These are phyloP conservation scores for Dendrolimus kikuchii DNA, from an alignment of 1,140 invertebrate genomes.

Conservation along the genomic window DNA sequence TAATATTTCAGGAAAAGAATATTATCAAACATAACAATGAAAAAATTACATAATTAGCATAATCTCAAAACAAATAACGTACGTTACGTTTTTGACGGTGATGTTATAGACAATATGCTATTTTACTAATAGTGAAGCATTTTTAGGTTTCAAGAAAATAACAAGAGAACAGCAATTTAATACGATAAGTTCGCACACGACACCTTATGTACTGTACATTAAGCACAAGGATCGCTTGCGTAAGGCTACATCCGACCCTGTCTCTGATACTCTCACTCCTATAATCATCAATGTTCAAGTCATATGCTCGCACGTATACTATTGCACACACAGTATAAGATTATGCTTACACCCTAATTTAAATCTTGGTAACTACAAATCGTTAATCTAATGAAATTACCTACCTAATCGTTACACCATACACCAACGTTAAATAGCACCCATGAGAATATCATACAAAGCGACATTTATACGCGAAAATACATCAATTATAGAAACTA, in stretches of 20 bases:
- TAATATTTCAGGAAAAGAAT: slow-evolving; percentile 42
- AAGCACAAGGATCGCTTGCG: slow-evolving; percentile 12
- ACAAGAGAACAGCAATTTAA: slow-evolving; percentile 7
- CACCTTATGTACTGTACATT: slow-evolving; percentile 21
- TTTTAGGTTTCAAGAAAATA: slow-evolving; percentile 3
- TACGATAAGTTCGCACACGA: slow-evolving; percentile 13
- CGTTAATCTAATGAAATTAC: slow-evolving; percentile 32
- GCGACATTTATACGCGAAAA: slow-evolving; percentile 38
- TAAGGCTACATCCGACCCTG: slow-evolving; percentile 40
- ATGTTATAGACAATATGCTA: slow-evolving; percentile 16
- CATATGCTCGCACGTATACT: slow-evolving; percentile 38
- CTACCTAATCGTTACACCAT: slow-evolving; percentile 45
- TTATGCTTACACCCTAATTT: slow-evolving; percentile 53
- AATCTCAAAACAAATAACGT: slow-evolving; percentile 43
- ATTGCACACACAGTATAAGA: slow-evolving; percentile 62
- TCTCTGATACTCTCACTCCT: slow-evolving; percentile 14
- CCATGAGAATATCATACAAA: slow-evolving; percentile 66
- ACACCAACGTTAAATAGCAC: slow-evolving; percentile 67
- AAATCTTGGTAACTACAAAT: slow-evolving; percentile 61
- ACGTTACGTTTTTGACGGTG: slow-evolving; percentile 16
- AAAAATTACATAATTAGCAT: slow-evolving; percentile 46
- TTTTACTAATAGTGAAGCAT: slow-evolving; percentile 3
- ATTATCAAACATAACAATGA: slow-evolving; percentile 66
- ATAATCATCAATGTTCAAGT: slow-evolving; percentile 9
- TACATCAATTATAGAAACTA: slow-evolving; percentile 28